Evolutionary conservation across 2,113 vertebrate species (phyloP).

Genomic region (Mus pahari): DNA sequence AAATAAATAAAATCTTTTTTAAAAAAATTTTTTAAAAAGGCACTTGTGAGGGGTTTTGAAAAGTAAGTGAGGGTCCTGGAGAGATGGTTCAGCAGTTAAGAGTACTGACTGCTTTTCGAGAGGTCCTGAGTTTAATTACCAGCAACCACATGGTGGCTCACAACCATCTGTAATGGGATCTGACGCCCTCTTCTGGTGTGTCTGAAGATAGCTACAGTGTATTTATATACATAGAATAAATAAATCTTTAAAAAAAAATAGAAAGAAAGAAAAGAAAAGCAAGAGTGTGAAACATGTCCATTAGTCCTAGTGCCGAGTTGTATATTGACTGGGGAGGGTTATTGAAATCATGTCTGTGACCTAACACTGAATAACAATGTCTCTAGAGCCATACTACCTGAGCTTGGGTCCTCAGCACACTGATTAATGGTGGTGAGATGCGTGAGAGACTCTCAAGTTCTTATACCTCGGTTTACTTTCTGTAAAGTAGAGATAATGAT

Average conservation of each 20-base stretch:
- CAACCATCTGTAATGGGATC: too few relatives aligned
- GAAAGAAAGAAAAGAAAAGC: not conserved
- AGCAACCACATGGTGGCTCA: too few relatives aligned
- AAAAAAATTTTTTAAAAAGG: not conserved
- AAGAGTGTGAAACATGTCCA: not conserved
- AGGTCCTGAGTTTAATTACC: too few relatives aligned
- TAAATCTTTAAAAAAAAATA: too few relatives aligned
- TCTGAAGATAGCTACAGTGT: too few relatives aligned
- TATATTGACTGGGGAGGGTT: not conserved
- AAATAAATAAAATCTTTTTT: not conserved
- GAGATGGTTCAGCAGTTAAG: too few relatives aligned
- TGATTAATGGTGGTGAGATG: not conserved
- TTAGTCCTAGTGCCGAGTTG: constrained; percentile 1
- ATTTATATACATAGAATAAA: not conserved
- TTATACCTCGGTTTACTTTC: not conserved
- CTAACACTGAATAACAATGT: not conserved
- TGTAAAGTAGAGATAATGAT: not conserved
- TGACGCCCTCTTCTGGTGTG: too few relatives aligned
- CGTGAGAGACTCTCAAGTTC: not conserved
- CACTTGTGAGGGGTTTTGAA: not conserved
- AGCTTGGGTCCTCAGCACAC: not conserved
- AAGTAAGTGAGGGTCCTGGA: not conserved
- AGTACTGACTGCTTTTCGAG: too few relatives aligned
- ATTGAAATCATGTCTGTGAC: constrained; percentile 32
- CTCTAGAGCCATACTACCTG: not conserved